Percentiles rank a stretch among this genome's conserved stretches.
Evolutionary conservation across 2,797 vertebrate species (phyloP).

Genomic region (Pelochelys cantorii): DNA sequence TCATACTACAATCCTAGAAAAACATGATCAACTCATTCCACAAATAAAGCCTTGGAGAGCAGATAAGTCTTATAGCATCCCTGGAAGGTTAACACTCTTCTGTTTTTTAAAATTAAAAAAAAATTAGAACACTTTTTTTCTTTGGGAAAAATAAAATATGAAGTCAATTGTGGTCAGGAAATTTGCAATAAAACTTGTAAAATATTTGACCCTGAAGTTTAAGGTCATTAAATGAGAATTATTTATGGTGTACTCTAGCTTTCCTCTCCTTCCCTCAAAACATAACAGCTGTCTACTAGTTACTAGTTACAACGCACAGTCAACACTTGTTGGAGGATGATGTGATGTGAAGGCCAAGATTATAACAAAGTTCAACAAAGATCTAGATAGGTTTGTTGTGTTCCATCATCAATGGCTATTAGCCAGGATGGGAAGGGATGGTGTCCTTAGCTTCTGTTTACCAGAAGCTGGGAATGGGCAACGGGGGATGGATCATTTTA

Average conservation of each 20-base stretch:
- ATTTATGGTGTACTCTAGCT: constrained; percentile 51
- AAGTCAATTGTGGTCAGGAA: constrained; percentile 30
- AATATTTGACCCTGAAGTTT: constrained; percentile 55
- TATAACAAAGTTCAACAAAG: too few relatives aligned
- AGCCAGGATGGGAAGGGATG: too few relatives aligned
- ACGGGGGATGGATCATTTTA: too few relatives aligned
- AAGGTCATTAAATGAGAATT: constrained; percentile 61
- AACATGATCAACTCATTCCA: not conserved
- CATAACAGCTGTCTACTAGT: not conserved
- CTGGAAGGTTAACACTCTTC: not conserved
- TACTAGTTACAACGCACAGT: too few relatives aligned
- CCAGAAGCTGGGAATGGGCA: too few relatives aligned
- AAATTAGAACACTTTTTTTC: not conserved
- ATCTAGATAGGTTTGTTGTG: too few relatives aligned
- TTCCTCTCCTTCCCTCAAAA: constrained; percentile 52
- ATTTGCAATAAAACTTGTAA: constrained; percentile 53
- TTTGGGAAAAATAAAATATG: not conserved
- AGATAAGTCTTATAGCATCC: not conserved
- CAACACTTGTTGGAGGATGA: too few relatives aligned
- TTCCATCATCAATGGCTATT: too few relatives aligned
- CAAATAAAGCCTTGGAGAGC: constrained; percentile 5
- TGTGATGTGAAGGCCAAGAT: too few relatives aligned
- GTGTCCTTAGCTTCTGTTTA: too few relatives aligned
- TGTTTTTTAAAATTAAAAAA: not conserved
- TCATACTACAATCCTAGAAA: not conserved